Percentiles rank a stretch among this genome's conserved stretches.
Evolutionary conservation across 1,140 invertebrate species (phyloP).

Genomic region (Anoplolepis gracilipes): DNA sequence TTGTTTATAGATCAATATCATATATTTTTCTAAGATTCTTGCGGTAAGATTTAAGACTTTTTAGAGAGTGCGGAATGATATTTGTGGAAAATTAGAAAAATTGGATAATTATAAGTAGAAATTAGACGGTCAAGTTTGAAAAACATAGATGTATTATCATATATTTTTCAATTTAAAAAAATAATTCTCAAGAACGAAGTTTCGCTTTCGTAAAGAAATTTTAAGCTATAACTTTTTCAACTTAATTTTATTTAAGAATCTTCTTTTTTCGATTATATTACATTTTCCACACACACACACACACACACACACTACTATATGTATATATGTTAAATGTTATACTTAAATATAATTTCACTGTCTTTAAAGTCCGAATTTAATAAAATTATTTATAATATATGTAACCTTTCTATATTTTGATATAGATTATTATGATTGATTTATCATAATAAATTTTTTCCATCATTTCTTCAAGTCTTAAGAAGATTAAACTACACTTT

Average conservation of each 20-base stretch:
- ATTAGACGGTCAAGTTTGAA: neutral
- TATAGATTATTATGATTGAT: neutral
- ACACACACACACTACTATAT: no score
- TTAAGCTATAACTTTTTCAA: no score
- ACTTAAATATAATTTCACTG: neutral
- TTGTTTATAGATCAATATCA: constrained; percentile 7
- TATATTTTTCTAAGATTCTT: constrained; percentile 6
- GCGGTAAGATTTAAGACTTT: neutral
- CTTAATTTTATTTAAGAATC: no score
- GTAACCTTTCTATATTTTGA: neutral
- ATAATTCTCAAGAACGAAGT: no score
- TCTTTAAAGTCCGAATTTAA: no score
- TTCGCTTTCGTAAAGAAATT: no score
- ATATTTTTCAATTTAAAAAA: no score
- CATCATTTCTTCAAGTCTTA: neutral
- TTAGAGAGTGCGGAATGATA: neutral
- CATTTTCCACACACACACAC: no score
- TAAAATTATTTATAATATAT: neutral
- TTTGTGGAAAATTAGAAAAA: neutral
- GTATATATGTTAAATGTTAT: no score
- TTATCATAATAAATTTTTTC: constrained; percentile 7
- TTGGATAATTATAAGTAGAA: neutral
- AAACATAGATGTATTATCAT: no score
- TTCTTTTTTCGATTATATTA: no score
- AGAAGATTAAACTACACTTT: constrained; percentile 19